A percentile compares a stretch with the other conserved stretches of the same genome.
phyloP scores from a whole-genome alignment of 1,140 invertebrate species.

The Lepidurus packardi region DNA sequence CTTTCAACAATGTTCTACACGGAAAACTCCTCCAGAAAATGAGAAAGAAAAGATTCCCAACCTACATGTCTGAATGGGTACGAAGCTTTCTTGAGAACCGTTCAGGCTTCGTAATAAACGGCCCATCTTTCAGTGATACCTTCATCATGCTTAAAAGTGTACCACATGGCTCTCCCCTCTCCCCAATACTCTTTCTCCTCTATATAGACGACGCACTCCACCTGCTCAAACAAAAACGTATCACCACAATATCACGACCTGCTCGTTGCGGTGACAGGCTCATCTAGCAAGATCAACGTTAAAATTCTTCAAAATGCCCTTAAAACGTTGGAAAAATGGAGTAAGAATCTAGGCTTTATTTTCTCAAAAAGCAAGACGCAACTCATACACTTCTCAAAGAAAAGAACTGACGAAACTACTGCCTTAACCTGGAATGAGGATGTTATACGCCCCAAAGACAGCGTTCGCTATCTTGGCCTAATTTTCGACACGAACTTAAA shows the following conservation, averaged over 20 bases:
- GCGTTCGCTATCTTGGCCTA: slow-evolving; percentile 15
- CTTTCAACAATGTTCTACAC: slow-evolving; percentile 17
- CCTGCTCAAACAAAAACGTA: not conserved
- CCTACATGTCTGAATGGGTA: not conserved
- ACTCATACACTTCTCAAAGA: slow-evolving; percentile 12
- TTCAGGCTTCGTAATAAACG: not conserved
- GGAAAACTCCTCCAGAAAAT: not conserved
- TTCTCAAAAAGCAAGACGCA: slow-evolving; percentile 20
- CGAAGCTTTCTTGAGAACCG: slow-evolving; percentile 7
- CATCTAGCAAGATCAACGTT: slow-evolving; percentile 2
- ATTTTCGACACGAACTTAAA: slow-evolving; percentile 4
- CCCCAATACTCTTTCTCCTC: slow-evolving; percentile 15
- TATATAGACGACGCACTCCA: slow-evolving; percentile 26
- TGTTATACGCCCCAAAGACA: not conserved
- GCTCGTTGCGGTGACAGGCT: not conserved
- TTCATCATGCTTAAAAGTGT: not conserved
- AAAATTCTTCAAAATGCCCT: slow-evolving; percentile 23
- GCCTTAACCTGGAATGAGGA: slow-evolving; percentile 15
- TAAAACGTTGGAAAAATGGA: slow-evolving; percentile 16
- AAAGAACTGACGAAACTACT: not conserved
- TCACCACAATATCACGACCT: not conserved
- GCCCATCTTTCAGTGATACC: not conserved
- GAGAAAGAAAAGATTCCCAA: not conserved
- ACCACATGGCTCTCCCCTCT: slow-evolving; percentile 20
- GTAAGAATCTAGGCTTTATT: not conserved